Evolutionary conservation across 1,140 invertebrate genomes (phyloP).

Genomic region (Drosophila leontia): DNA sequence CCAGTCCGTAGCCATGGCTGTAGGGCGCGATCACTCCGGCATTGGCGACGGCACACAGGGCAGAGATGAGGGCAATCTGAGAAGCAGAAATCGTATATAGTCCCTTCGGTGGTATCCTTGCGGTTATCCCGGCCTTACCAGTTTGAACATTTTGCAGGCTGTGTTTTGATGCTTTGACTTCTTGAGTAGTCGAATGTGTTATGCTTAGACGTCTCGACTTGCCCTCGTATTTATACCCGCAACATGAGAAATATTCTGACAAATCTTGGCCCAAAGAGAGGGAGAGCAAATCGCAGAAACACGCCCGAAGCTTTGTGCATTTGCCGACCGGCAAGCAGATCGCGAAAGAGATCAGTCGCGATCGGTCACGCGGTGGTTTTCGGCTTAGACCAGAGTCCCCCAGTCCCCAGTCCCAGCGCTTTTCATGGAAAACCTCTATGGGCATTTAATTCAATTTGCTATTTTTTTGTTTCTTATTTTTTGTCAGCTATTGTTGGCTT

Average conservation of each 20-base stretch:
- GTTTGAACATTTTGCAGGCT: conserved; percentile 81
- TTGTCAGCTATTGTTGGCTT: conserved; percentile 37
- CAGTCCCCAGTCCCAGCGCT: conserved; percentile 16
- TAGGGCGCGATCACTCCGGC: conserved; percentile 77
- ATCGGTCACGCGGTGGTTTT: conserved; percentile 58
- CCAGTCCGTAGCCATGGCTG: conserved; percentile 66
- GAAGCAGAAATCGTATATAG: neutral
- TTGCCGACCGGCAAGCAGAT: conserved; percentile 39
- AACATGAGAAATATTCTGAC: conserved; percentile 80
- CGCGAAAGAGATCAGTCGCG: conserved; percentile 58
- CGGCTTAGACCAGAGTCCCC: conserved; percentile 1
- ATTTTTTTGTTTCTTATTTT: conserved; percentile 14
- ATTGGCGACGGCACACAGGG: conserved; percentile 79
- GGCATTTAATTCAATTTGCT: conserved; percentile 52
- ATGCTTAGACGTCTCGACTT: conserved; percentile 56
- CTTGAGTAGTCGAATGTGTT: conserved; percentile 74
- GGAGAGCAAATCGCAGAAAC: conserved; percentile 14
- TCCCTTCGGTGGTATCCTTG: conserved; percentile 18
- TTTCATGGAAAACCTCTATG: conserved; percentile 39
- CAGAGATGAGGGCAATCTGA: conserved; percentile 74
- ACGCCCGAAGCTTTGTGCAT: conserved; percentile 51
- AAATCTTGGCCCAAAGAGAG: conserved; percentile 42
- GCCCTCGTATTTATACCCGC: conserved; percentile 80
- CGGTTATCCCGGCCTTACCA: conserved; percentile 67
- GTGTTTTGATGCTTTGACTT: conserved; percentile 43